Evolutionary conservation across 1,140 invertebrate species (phyloP).

Genomic region (Polyergus mexicanus): DNA sequence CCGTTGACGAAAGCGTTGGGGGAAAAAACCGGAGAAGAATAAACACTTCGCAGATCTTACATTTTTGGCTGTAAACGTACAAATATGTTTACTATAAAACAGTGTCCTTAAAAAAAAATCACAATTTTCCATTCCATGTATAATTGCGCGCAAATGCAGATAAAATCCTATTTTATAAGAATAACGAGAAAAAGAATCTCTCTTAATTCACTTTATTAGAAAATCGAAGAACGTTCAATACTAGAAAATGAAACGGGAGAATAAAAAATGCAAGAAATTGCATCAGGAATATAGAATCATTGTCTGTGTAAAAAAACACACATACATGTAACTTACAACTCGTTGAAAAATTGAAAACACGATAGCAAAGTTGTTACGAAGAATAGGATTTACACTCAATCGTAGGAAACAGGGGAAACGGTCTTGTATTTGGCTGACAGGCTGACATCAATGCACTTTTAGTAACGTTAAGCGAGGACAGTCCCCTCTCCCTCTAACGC

Average conservation of each 20-base stretch:
- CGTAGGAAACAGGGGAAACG: slow-evolving; percentile 17
- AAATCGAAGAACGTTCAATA: background rate
- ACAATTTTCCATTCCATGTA: background rate
- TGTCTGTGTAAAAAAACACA: background rate
- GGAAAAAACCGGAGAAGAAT: slow-evolving; percentile 5
- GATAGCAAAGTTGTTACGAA: slow-evolving; percentile 8
- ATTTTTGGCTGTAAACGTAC: background rate
- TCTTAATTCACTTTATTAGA: background rate
- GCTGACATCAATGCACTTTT: slow-evolving; percentile 30
- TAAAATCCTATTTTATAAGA: background rate
- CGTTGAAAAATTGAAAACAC: background rate
- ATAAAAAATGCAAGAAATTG: slow-evolving; percentile 8
- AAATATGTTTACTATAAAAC: slow-evolving; percentile 45
- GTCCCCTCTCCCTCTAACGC: background rate
- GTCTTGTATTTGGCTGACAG: slow-evolving; percentile 11
- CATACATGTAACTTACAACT: too few species aligned
- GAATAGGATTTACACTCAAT: background rate
- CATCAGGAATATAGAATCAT: background rate
- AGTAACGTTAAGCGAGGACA: slow-evolving; percentile 29
- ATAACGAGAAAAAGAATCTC: background rate
- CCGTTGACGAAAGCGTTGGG: background rate
- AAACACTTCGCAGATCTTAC: slow-evolving; percentile 20
- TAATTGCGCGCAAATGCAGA: background rate
- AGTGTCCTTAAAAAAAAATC: background rate
- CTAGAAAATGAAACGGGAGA: background rate